phyloP scores from a whole-genome alignment of 2,888 invertebrate species.

The Apotomis betuletana region DNA sequence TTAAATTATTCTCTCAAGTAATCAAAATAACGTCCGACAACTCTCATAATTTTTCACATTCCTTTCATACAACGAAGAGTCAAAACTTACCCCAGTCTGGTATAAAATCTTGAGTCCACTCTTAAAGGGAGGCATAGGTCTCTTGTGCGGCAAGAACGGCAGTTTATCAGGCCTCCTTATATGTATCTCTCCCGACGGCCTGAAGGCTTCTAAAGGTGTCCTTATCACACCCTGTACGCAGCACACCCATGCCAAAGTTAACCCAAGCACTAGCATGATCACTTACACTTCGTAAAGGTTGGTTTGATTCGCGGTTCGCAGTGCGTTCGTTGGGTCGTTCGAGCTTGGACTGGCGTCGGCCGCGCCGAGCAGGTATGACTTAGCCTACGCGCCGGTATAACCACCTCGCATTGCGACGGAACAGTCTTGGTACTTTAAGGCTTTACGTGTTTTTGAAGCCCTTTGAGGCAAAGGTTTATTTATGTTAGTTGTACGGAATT shows the following conservation, averaged over 20 bases:
- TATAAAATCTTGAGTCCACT: constrained; percentile 86
- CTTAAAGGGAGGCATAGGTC: constrained; percentile 77
- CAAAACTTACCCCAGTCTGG: constrained; percentile 87
- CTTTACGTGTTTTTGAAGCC: not conserved
- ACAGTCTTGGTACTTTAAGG: constrained; percentile 64
- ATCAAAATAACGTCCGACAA: too few relatives aligned
- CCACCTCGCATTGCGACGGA: constrained; percentile 68
- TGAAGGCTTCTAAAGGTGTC: constrained; percentile 84
- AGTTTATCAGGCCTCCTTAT: constrained; percentile 78
- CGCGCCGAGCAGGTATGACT: constrained; percentile 76
- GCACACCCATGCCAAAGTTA: constrained; percentile 70
- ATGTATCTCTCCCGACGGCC: constrained; percentile 75
- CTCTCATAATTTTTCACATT: too few relatives aligned
- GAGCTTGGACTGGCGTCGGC: constrained; percentile 71
- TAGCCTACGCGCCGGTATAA: constrained; percentile 81
- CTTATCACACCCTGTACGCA: constrained; percentile 74
- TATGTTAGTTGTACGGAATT: too few relatives aligned
- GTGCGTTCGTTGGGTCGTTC: constrained; percentile 69
- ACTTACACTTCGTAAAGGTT: constrained; percentile 51
- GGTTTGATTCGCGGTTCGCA: constrained; percentile 53
- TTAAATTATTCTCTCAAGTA: too few relatives aligned
- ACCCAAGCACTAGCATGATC: constrained; percentile 72
- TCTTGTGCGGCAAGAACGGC: constrained; percentile 76
- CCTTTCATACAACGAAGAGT: not conserved
- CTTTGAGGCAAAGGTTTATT: not conserved